These are phyloP conservation scores for Mionectes macconnelli DNA, from an alignment of 2,113 vertebrate species.

Conservation along the genomic window DNA sequence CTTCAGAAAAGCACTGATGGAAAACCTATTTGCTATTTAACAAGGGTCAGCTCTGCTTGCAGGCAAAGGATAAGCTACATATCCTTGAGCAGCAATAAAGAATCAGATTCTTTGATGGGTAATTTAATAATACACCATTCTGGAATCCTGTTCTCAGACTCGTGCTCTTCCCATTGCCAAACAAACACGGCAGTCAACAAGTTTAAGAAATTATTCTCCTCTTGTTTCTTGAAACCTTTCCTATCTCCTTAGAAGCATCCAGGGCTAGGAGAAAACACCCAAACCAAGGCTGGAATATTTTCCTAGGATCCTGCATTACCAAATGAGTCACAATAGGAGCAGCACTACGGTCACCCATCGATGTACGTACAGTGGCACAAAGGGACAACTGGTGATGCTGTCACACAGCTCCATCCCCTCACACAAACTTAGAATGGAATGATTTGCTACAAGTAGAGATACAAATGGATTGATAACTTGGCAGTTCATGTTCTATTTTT, in stretches of 20 bases:
- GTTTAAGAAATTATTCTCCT: neutral
- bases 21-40: neutral
- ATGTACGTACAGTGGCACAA: neutral
- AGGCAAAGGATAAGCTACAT: neutral
- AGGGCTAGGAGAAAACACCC: neutral
- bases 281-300: neutral
- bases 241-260: neutral
- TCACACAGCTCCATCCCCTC: neutral
- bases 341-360: rapidly evolving
- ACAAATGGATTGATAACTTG: neutral
- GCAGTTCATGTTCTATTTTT: neutral
- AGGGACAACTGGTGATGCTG: neutral
- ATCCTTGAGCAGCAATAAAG: neutral
- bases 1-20: neutral
- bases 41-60: neutral
- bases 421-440: neutral
- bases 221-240: neutral
- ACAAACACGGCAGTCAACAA: neutral
- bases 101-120: neutral
- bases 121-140: neutral
- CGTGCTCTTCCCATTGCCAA: neutral
- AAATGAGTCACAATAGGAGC: neutral
- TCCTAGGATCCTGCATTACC: neutral
- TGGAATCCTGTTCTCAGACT: neutral
- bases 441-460: neutral